These are phyloP conservation scores for Macquaria australasica DNA, from an alignment of 2,113 vertebrate species.

Conservation along the genomic window DNA sequence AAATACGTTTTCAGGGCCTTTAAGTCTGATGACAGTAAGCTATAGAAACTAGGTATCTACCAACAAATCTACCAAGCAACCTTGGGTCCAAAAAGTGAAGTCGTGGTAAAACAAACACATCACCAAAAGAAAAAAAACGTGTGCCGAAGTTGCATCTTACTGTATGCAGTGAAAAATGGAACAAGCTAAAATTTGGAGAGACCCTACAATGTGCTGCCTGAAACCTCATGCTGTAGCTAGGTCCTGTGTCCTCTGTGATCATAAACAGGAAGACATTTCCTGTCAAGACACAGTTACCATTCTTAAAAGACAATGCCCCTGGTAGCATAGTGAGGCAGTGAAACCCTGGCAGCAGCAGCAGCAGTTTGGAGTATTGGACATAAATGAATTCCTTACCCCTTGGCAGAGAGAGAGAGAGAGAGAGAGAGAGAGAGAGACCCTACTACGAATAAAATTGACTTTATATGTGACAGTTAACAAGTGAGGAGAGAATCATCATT, in stretches of 20 bases:
- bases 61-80: not conserved
- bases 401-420: conserved; percentile 35
- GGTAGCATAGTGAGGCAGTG: conserved; percentile 17
- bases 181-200: conserved; percentile 9
- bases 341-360: conserved; percentile 34
- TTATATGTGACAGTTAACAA: conserved; percentile 71
- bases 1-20: not conserved
- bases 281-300: conserved; percentile 48
- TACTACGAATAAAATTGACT: conserved; percentile 61
- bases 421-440: not conserved
- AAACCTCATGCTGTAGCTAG: not conserved
- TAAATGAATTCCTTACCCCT: conserved; percentile 52
- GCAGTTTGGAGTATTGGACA: conserved; percentile 45
- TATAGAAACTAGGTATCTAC: not conserved
- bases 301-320: conserved; percentile 47
- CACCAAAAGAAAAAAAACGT: not conserved
- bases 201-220: not conserved
- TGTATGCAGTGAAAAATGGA: not conserved
- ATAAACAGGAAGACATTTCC: conserved; percentile 38
- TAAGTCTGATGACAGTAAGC: not conserved
- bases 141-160: not conserved
- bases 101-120: not conserved
- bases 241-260: conserved; percentile 27
- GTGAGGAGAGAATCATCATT: conserved; percentile 63
- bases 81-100: not conserved